Evolutionary conservation across 2,888 invertebrate species (phyloP).

Genomic region (Cancer borealis): DNA sequence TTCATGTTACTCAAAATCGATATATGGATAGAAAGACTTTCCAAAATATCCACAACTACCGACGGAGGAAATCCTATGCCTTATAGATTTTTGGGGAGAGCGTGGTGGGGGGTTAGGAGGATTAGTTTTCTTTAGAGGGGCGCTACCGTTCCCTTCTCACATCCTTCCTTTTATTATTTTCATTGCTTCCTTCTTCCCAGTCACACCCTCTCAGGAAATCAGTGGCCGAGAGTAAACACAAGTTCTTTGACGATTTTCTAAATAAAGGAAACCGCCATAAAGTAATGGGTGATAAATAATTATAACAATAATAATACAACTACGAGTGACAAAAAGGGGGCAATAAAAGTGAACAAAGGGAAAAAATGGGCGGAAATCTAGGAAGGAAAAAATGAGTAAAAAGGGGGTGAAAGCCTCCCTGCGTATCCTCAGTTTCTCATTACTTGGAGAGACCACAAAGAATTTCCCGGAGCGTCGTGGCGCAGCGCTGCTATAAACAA

Average conservation of each 20-base stretch:
- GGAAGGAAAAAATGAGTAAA: not conserved
- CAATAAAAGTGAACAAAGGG: constrained; percentile 5
- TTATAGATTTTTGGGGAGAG: no score
- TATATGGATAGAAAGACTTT: no score
- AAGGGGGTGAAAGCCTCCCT: not conserved
- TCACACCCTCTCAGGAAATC: not conserved
- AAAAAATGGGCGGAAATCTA: not conserved
- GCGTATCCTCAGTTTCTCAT: constrained; percentile 29
- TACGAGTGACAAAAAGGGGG: not conserved
- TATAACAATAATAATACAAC: not conserved
- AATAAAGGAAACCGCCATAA: not conserved
- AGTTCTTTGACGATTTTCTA: not conserved
- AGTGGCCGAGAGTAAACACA: not conserved
- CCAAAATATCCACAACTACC: no score
- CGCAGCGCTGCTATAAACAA: constrained; percentile 62
- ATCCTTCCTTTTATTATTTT: not conserved
- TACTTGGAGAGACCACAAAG: constrained; percentile 48
- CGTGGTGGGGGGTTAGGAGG: no score
- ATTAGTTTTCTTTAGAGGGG: not conserved
- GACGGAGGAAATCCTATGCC: no score
- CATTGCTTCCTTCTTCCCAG: not conserved
- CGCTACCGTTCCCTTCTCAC: constrained; percentile 2
- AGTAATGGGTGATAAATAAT: constrained; percentile 22
- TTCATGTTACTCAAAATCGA: no score
- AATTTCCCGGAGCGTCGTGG: constrained; percentile 46